Base-by-base conservation (phyloP, 2,113 vertebrate genomes). In the Strix aluco region DNA sequence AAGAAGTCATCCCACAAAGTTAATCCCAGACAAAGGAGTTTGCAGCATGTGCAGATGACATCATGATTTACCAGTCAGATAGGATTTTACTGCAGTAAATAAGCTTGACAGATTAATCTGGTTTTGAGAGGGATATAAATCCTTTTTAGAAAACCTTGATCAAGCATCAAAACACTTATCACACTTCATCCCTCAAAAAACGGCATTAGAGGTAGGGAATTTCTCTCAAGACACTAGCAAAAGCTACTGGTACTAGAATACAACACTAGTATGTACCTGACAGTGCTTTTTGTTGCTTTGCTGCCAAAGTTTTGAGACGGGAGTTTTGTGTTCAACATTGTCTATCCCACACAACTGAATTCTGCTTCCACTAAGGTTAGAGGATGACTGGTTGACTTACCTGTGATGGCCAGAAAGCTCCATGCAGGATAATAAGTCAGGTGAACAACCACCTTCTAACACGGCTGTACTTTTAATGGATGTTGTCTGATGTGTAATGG, bases 31-130 rank as follows among this genome's bases (percentile, higher is more conserved):
- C 0, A 0, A 66, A 80, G 57, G 65, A 89, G 38, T 52, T 27
- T 61, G 51, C 25, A 81, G 40, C 42, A 7, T 10, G 19, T 89
- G 72, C 34, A 86, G 46, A 3, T 27, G 34, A 36, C 34, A 36
- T 52, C 1, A 4, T 30, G 30, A 66, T 90, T 94, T 92, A 63
- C 25, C 0, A 0, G 13, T 61, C 0, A 0, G 11, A 44, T 58
- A 59, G 29, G 25, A 63, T 62, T 91, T 49, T 71, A 65, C 51
- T 84, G 47, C 18, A 55, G 65, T 57, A 81, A 86, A 84, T 49
- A 61, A 77, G 10, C 27, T 77, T 57, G 42, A 87, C 55, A 52
- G 46, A 46, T 84, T 78, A 86, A 21, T n/a, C 38, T 62, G 20
- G 6, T 59, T 51, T 81, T 57, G 25, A 62, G 32, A 54, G 29